A percentile compares a stretch with the other conserved stretches of the same genome.
phyloP scores from a whole-genome alignment of 2,113 vertebrate species.

The Cryptotis parvus region DNA sequence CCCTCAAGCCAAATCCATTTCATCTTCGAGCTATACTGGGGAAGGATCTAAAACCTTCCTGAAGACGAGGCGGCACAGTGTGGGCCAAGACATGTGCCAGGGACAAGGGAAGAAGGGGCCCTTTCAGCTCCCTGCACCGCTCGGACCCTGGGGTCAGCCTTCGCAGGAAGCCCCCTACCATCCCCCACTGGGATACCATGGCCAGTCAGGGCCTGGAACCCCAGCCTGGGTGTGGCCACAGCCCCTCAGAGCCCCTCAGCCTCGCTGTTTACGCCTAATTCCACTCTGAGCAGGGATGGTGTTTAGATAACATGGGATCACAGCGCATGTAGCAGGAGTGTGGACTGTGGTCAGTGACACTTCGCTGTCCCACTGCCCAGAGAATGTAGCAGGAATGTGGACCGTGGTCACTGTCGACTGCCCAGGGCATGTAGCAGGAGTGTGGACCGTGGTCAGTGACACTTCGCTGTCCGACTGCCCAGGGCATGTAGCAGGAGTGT shows the following conservation, averaged over 20 bases:
- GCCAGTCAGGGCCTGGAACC: neutral
- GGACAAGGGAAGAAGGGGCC: constrained; percentile 61
- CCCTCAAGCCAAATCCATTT: neutral
- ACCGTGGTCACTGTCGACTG: too few relatives aligned
- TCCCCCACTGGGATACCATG: too few relatives aligned
- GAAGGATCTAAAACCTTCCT: constrained; percentile 71
- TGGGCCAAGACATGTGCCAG: constrained; percentile 41
- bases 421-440: too few relatives aligned
- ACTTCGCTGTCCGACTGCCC: too few relatives aligned
- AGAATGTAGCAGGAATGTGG: too few relatives aligned
- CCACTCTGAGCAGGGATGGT: neutral
- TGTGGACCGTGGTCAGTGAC: too few relatives aligned
- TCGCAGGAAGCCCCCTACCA: neutral
- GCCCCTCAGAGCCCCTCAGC: neutral
- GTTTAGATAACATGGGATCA: neutral
- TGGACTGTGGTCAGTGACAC: too few relatives aligned
- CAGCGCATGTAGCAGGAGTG: neutral
- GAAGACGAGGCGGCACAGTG: neutral
- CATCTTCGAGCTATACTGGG: neutral
- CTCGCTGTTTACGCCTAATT: neutral
- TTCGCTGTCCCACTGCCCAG: too few relatives aligned
- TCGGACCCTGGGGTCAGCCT: neutral
- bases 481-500: too few relatives aligned
- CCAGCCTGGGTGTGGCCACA: neutral
- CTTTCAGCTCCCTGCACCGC: constrained; percentile 26